Evolutionary conservation across 2,888 invertebrate genomes (phyloP), one percentile per base, ranked within the genome.

Genomic region (Perdita meconis): DNA sequence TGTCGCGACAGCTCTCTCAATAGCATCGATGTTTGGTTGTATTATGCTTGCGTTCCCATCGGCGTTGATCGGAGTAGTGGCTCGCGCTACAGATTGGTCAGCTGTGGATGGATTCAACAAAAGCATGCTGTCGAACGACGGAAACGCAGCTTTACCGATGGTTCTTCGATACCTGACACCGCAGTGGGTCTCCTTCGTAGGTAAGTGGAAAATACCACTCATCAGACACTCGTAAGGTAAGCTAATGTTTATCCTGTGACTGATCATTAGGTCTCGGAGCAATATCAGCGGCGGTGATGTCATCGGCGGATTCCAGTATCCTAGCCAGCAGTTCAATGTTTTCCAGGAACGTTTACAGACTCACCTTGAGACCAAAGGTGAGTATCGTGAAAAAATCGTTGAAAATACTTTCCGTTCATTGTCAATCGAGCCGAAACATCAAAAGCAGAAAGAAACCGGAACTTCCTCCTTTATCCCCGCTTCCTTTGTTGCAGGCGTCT

Each of bases 271-370:
- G 96, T 47, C 93, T 96, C 24, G 96, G 96, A 13, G 95, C 96
- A 4, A 95, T 96, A 42, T 95, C 95, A 0, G 96, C 96, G 0
- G 96, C 96, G 5, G 95, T 96, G n/a, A 96, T 96, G 96, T 95
- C 95, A 0, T 96, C 96, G 1, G 95, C 96, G 0, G 96, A 96
- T 89, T 96, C 96, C 1, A 95, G 95, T 61, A 95, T 96, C 55
- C 93, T 96, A 12, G 94, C 95, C 0, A 95, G 96, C 34, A 95
- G 95, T 80, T 95, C 95, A 24, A 95, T 96, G 95, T 95, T 96
- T 90, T 94, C 96, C 19, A 93, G 95, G 80, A 96, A 96, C 89
- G 93, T 96, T 59, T 96, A 96, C 91, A 95, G 95, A 88, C 92
- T 95, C 56, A 94, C 95, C 13, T 94, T 96, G 85, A 92, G 95